Conservation (phyloP, 2,113 vertebrate species). For the Morone saxatilis region DNA sequence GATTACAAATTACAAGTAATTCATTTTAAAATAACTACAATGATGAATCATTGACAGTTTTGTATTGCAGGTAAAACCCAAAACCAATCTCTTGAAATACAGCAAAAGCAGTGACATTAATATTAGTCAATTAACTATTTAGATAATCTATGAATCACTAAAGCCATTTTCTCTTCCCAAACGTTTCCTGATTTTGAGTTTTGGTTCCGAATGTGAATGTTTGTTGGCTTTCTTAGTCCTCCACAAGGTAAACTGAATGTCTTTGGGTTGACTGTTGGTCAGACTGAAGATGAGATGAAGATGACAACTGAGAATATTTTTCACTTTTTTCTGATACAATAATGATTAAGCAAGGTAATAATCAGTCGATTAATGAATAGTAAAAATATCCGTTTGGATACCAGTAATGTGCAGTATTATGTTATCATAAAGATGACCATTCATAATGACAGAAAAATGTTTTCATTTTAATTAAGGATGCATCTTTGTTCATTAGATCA, state of each 20-base stretch:
- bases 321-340: not conserved
- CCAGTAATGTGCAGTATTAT: not conserved
- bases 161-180: not conserved
- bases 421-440: not conserved
- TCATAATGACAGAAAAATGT: not conserved
- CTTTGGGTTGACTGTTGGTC: too few relatives aligned
- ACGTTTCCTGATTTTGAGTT: not conserved
- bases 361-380: not conserved
- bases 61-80: not conserved
- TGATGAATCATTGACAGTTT: slow-evolving; percentile 8
- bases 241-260: not conserved
- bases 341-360: not conserved
- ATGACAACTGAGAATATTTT: not conserved
- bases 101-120: not conserved
- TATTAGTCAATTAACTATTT: not conserved
- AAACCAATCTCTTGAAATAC: slow-evolving; percentile 3
- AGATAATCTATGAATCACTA: not conserved
- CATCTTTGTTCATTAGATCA: not conserved
- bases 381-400: not conserved
- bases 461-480: slow-evolving; percentile 2
- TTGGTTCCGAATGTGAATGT: not conserved
- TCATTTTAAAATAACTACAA: slow-evolving; percentile 35
- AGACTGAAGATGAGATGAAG: too few relatives aligned
- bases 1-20: slow-evolving; percentile 49
- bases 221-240: not conserved